Evolutionary conservation across 2,797 vertebrate genomes (phyloP), one percentile per base, ranked within the genome.

Genomic region (Taenioides sp.): DNA sequence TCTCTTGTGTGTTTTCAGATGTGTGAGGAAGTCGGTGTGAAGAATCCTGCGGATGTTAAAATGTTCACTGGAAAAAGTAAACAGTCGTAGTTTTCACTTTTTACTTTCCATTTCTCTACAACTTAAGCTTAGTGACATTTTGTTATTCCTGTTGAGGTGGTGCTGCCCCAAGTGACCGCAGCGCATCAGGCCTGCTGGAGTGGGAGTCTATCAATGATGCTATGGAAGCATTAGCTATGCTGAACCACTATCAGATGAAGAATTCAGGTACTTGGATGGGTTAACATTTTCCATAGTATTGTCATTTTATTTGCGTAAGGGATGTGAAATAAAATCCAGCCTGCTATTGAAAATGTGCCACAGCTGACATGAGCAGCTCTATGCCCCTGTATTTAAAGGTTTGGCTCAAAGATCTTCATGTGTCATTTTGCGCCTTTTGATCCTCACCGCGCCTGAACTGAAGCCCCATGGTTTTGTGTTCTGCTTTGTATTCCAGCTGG

Each of bases 221-320:
- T 57, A 95, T 98, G 90, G 97, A 98, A 86, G 96, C 96, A 0
- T 88, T 98, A 65, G 92, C 95, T 18, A 82, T 98, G 87, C 95
- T 98, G 82, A 98, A 98, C 90, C 97, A 98, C 89, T 96, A 92
- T 88, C 97, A 98, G 91, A 98, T 98, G 97, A 98, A 98, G 79
- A 98, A 98, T 80, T 95, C 97, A 77, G 95, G 97, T 98, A 85
- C 50, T 54, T 18, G 82, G 7, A 11, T 9, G 16, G 16, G 17
- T 16, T n/a, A 47, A 47, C 43, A 47, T 47, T 47, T 47, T 47
- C 3, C 43, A 47, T 14, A 47, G 14, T 14, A 43, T 43, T 47
- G 43, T 47, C 43, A 47, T 17, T 16, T 17, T 17, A 27, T 59
- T 59, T 59, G 1, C 3, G 27, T 59, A 59, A 27, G n/a, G 54